Conservation (phyloP, 2,797 vertebrate species). For the Gephyroberyx darwinii region DNA sequence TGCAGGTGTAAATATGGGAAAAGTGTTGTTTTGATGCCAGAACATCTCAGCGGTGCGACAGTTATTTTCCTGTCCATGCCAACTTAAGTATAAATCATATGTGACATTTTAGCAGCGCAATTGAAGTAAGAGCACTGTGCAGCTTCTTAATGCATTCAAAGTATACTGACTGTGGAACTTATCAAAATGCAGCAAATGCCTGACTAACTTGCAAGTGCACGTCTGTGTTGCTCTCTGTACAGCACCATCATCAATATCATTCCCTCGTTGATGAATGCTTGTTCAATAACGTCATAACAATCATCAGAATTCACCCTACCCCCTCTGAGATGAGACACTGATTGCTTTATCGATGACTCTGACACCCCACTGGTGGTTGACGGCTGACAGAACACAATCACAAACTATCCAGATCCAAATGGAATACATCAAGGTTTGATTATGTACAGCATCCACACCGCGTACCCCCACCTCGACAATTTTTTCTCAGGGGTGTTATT, state of each 20-base stretch:
- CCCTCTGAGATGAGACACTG: slow-evolving; percentile 57
- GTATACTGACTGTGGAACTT: slow-evolving; percentile 33
- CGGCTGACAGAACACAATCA: slow-evolving; percentile 46
- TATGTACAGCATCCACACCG: slow-evolving; percentile 8
- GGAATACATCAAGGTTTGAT: slow-evolving; percentile 40
- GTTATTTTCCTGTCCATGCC: slow-evolving; percentile 21
- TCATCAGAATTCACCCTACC: slow-evolving; percentile 53
- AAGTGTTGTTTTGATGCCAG: slow-evolving; percentile 22
- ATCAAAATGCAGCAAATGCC: slow-evolving; percentile 59
- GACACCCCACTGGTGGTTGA: slow-evolving; percentile 42
- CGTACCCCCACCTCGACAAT: background rate
- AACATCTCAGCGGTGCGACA: slow-evolving; percentile 26
- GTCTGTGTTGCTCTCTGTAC: slow-evolving; percentile 22
- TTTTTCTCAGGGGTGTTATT: slow-evolving; percentile 25
- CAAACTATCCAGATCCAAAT: slow-evolving; percentile 29
- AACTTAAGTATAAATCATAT: slow-evolving; percentile 27
- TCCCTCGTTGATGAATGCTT: slow-evolving; percentile 32
- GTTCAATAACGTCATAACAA: slow-evolving; percentile 66
- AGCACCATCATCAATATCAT: slow-evolving; percentile 28
- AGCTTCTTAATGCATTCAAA: slow-evolving; percentile 36
- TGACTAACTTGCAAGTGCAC: slow-evolving; percentile 44
- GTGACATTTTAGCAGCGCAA: slow-evolving; percentile 39
- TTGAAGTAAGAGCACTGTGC: slow-evolving; percentile 28
- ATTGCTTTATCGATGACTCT: slow-evolving; percentile 71
- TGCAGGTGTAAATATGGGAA: slow-evolving; percentile 8